Percentiles rank a stretch among this genome's conserved stretches.
These are phyloP conservation scores for Ficedula albicollis DNA, from an alignment of 2,797 vertebrate genomes.

Conservation along the genomic window DNA sequence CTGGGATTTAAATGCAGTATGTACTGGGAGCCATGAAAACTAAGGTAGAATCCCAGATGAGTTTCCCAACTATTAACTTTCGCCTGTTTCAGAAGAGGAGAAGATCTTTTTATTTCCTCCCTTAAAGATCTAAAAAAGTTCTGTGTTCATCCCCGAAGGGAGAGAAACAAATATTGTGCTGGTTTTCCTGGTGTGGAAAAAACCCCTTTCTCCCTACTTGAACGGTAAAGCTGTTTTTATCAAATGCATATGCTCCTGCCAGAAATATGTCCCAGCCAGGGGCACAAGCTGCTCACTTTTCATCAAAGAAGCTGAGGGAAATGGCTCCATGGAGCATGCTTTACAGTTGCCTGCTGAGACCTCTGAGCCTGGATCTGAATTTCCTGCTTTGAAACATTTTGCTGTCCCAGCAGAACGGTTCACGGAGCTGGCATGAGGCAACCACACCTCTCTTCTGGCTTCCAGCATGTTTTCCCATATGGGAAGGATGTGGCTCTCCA, in stretches of 20 bases:
- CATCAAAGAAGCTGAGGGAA: conserved; percentile 33
- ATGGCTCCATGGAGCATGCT: not conserved
- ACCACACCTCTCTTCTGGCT: conserved; percentile 47
- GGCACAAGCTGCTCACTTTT: conserved; percentile 7
- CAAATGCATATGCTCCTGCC: not conserved
- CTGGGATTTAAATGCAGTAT: not conserved
- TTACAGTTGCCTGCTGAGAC: conserved; percentile 5
- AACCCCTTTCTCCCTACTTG: not conserved
- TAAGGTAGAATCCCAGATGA: not conserved
- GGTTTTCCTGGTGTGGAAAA: not conserved
- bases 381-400: conserved; percentile 51
- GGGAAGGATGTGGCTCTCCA: conserved; percentile 50
- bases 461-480: conserved; percentile 37
- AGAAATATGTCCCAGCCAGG: conserved; percentile 19
- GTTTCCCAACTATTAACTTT: not conserved
- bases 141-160: not conserved
- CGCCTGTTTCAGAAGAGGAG: not conserved
- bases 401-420: not conserved
- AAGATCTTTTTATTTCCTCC: not conserved
- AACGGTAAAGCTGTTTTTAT: not conserved
- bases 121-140: not conserved
- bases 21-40: not conserved
- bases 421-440: conserved; percentile 33
- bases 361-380: conserved; percentile 1
- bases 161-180: not conserved